Evolutionary conservation across 2,797 vertebrate species (phyloP), one percentile per base, ranked within the genome.

Genomic region (Rhadinocentrus ornatus): DNA sequence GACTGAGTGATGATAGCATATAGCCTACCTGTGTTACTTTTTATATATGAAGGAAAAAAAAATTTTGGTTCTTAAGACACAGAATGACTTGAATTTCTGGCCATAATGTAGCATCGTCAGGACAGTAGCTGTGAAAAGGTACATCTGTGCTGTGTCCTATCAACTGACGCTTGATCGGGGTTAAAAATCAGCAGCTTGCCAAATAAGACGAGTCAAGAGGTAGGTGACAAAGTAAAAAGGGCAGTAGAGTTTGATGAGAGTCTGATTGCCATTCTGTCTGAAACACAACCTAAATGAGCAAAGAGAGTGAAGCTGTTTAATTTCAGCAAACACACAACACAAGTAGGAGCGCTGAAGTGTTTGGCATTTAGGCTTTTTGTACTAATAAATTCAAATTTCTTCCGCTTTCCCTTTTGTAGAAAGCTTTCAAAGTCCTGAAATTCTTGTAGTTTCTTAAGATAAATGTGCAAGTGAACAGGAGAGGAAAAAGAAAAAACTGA

Each of bases 171-270:
- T 80, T 83, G 81, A 77, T 63, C 46, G 68, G 73, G 62, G 71
- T 73, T 64, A 69, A 81, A 83, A 83, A 75, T 73, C 81, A 74
- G 65, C 69, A 46, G 56, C 68, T 65, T 6, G 35, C 67, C 79
- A 80, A 79, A 80, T 63, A 60, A 73, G 66, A 70, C 4, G 58
- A 84, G 83, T 77, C 71, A 64, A 73, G 65, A 76, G 71, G 81
- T 71, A 60, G 68, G 72, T 85, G 71, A 81, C 61, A 64, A 46
- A 67, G 66, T 62, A 63, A 82, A 20, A 84, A 84, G 80, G 71
- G 70, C 77, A 82, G 69, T 53, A 70, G 72, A 76, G 83, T 78
- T 84, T 65, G 77, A 86, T 85, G 79, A 79, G 71, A 48, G 66
- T 77, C 65, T 70, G 80, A 79, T 78, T 81, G 37, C 58, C 66